phyloP scores from a whole-genome alignment of 53 echinoderm and acorn worm species.

The Zoroaster sp. region DNA sequence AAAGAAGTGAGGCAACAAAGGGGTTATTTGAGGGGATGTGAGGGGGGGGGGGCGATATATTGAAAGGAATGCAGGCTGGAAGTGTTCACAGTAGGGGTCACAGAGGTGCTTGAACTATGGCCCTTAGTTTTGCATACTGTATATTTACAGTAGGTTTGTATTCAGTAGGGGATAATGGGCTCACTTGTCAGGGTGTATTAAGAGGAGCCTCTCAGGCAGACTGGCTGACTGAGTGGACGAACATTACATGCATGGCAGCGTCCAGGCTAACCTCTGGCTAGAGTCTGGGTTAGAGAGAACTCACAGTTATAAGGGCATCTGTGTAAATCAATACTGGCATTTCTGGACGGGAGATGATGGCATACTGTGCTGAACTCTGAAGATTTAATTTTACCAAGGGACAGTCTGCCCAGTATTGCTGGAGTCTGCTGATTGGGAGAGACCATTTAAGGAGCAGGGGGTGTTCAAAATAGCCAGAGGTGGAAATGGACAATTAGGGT shows the following conservation, averaged over 20 bases:
- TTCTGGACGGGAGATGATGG: background rate
- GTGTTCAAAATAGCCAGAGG: background rate
- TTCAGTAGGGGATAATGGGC: background rate
- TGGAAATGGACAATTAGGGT: background rate
- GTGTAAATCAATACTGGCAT: background rate
- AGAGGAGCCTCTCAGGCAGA: background rate
- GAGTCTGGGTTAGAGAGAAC: background rate
- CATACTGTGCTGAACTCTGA: background rate
- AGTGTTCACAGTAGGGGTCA: background rate
- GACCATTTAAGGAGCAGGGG: background rate
- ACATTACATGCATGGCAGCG: background rate
- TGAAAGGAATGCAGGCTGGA: background rate
- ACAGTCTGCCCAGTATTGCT: background rate
- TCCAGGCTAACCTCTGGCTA: background rate
- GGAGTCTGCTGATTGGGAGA: conserved; percentile 3
- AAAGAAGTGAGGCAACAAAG: background rate
- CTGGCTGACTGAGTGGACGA: background rate
- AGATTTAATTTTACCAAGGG: background rate
- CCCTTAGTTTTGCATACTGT: background rate
- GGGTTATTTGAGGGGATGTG: too few relatives aligned
- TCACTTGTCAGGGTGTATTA: too few relatives aligned
- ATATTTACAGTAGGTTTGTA: background rate
- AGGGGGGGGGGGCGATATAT: too few relatives aligned
- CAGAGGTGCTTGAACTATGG: background rate
- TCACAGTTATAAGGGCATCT: background rate